A percentile compares a stretch with the other conserved stretches of the same genome.
Evolutionary conservation across 1,140 invertebrate species (phyloP).

Genomic region (Drosophila virilis): DNA sequence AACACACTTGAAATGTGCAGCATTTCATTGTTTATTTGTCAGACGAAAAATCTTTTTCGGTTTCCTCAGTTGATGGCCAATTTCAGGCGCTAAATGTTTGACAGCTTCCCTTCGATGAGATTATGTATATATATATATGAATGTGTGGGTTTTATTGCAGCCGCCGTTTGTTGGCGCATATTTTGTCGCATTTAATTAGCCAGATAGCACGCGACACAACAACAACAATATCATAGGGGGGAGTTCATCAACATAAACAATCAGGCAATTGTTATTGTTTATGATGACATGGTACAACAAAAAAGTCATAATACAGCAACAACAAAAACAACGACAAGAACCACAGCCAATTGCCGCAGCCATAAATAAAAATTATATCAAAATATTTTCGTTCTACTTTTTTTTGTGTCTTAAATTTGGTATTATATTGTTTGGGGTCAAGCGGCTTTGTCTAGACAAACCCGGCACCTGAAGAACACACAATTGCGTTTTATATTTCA

Average conservation of each 20-base stretch:
- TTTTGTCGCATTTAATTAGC: constrained; percentile 55
- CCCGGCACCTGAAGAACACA: too few species aligned
- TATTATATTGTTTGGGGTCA: too few species aligned
- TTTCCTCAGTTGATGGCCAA: constrained; percentile 25
- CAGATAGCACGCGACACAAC: constrained; percentile 40
- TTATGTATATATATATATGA: not conserved
- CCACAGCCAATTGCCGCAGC: constrained; percentile 2
- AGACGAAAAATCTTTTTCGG: constrained; percentile 27
- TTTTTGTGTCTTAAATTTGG: too few species aligned
- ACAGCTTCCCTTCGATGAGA: constrained; percentile 26
- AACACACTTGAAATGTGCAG: not conserved
- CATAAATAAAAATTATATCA: constrained; percentile 11
- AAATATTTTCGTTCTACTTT: not conserved
- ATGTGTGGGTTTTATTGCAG: constrained; percentile 2
- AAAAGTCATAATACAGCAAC: not conserved
- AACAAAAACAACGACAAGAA: not conserved
- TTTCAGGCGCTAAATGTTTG: constrained; percentile 52
- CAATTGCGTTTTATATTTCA: too few species aligned
- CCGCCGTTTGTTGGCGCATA: constrained; percentile 21
- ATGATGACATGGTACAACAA: constrained; percentile 27
- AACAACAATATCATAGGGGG: constrained; percentile 11
- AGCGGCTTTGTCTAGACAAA: too few species aligned
- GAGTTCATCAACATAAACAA: constrained; percentile 25
- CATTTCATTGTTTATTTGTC: constrained; percentile 39
- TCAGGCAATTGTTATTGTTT: constrained; percentile 42